These are phyloP conservation scores for Caenorhabditis sp. DNA, from an alignment of 2,888 invertebrate genomes.

Conservation along the genomic window DNA sequence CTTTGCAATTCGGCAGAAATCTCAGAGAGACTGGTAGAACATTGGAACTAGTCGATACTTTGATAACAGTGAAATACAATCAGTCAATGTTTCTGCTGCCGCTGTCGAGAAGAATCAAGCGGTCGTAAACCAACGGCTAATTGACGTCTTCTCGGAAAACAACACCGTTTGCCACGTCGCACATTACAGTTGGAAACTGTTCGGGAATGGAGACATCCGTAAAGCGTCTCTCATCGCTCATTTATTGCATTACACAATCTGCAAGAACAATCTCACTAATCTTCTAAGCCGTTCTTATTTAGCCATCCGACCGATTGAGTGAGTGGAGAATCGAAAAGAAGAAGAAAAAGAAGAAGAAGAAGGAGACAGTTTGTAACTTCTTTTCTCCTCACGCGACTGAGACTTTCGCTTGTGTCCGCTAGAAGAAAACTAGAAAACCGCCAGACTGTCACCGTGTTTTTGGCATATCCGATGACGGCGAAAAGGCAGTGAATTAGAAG, in stretches of 20 bases:
- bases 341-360: constrained; percentile 21
- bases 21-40: constrained; percentile 12
- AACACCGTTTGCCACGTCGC: constrained; percentile 19
- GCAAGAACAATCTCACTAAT: constrained; percentile 16
- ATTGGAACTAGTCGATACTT: background rate
- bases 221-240: constrained; percentile 11
- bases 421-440: constrained; percentile 32
- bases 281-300: constrained; percentile 48
- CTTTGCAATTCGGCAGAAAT: background rate
- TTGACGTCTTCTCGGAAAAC: constrained; percentile 28
- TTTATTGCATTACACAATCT: constrained; percentile 52
- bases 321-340: background rate
- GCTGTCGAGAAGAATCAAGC: constrained; percentile 22
- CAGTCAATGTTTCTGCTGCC: constrained; percentile 28
- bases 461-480: constrained; percentile 21
- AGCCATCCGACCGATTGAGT: constrained; percentile 27
- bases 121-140: constrained; percentile 46
- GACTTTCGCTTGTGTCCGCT: constrained; percentile 7
- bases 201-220: constrained; percentile 17
- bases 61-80: constrained; percentile 15
- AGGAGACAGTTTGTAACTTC: constrained; percentile 42
- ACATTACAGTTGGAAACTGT: constrained; percentile 13
- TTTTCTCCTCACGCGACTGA: background rate
- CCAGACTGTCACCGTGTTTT: constrained; percentile 5
- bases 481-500: background rate